Conservation (phyloP, 2,797 vertebrate genomes). For the Enteromius fasciolatus region DNA sequence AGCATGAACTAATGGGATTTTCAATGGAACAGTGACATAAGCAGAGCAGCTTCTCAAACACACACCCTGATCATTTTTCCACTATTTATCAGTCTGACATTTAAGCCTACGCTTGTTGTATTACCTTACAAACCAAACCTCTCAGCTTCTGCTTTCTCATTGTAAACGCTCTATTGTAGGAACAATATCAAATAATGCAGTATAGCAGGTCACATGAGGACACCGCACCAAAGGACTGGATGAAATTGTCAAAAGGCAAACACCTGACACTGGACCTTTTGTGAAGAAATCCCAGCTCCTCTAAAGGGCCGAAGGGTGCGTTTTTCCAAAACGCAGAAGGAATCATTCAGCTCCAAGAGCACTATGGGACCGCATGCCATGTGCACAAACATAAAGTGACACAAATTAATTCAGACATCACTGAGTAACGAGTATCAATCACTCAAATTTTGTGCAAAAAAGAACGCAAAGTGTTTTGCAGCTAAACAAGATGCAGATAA, state of each 20-base stretch:
- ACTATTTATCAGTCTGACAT: constrained; percentile 16
- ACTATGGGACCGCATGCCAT: neutral
- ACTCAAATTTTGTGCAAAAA: neutral
- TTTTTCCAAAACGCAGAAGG: neutral
- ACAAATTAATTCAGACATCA: neutral
- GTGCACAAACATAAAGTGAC: neutral
- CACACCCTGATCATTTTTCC: constrained; percentile 26
- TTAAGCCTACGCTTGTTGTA: constrained; percentile 15
- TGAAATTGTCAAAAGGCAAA: constrained; percentile 8
- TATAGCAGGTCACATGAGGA: constrained; percentile 17
- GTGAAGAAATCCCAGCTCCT: constrained; percentile 23
- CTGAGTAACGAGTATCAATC: neutral
- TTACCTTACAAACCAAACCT: constrained; percentile 22
- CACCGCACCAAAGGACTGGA: constrained; percentile 6
- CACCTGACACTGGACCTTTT: constrained; percentile 34
- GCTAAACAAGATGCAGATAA: neutral
- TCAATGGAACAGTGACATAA: constrained; percentile 20
- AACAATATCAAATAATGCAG: constrained; percentile 1
- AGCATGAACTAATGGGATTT: neutral
- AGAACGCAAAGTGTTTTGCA: neutral
- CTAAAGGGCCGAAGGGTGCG: neutral
- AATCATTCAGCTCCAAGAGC: neutral
- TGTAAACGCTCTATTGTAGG: constrained; percentile 33
- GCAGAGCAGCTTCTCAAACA: neutral
- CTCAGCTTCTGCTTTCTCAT: constrained; percentile 29